Conservation (phyloP, 2,113 vertebrate species). For the Mesitornis unicolor region DNA sequence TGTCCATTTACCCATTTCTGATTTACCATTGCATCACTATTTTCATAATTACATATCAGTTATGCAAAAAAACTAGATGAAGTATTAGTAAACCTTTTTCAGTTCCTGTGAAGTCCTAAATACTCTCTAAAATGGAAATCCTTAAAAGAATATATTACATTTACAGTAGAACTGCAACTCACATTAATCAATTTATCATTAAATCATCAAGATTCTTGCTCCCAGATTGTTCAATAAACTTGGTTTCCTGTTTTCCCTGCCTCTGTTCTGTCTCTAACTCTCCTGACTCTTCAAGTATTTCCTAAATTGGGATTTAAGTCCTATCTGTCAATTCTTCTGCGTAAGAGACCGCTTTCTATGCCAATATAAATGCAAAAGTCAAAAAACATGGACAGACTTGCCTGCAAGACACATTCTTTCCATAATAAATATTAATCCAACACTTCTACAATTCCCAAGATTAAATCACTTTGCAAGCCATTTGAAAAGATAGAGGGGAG, state of each 20-base stretch:
- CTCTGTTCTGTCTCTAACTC: constrained; percentile 44
- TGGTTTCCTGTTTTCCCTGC: constrained; percentile 69
- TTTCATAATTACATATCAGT: background rate
- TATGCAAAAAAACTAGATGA: background rate
- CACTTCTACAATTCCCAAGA: background rate
- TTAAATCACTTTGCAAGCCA: background rate
- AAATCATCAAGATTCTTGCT: background rate
- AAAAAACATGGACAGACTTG: background rate
- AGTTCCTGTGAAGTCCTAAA: background rate
- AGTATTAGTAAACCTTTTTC: background rate
- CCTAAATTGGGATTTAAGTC: constrained; percentile 62
- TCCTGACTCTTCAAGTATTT: constrained; percentile 76
- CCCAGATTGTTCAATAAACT: background rate
- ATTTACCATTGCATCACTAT: background rate
- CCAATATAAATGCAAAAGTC: background rate
- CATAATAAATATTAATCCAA: background rate
- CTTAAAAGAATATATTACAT: background rate
- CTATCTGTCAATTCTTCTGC: constrained; percentile 22
- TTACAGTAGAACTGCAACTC: background rate
- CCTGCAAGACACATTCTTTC: background rate
- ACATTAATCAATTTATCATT: background rate
- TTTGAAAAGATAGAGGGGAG: background rate
- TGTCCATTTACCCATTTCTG: background rate
- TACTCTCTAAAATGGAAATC: background rate
- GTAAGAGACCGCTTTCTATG: background rate